Conservation (phyloP, 2,797 vertebrate genomes). For the Heliangelus exortis region DNA sequence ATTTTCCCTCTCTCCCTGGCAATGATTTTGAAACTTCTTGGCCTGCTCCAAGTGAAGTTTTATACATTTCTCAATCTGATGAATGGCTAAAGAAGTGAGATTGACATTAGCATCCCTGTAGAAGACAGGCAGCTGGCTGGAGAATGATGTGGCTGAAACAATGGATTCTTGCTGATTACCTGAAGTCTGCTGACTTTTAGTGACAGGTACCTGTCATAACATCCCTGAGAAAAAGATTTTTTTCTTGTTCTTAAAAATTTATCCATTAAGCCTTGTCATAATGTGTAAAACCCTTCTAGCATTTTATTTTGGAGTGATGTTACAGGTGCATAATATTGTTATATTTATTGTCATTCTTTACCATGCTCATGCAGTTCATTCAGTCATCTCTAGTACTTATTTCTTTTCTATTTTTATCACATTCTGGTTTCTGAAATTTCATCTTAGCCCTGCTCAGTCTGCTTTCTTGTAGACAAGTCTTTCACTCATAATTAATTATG, state of each 20-base stretch:
- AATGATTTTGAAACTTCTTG: background rate
- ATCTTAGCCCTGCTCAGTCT: background rate
- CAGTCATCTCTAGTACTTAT: background rate
- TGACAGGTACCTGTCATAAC: background rate
- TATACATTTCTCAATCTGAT: background rate
- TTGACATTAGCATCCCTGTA: background rate
- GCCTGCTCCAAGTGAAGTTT: background rate
- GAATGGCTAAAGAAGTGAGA: background rate
- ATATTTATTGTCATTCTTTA: background rate
- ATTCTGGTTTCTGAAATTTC: background rate
- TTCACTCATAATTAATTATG: background rate
- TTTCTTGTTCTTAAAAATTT: background rate
- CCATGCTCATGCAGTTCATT: background rate
- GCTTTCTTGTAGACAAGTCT: background rate
- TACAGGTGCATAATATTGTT: background rate
- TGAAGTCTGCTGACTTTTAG: background rate
- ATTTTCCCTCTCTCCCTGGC: background rate
- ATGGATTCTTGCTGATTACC: background rate
- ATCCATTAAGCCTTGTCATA: background rate
- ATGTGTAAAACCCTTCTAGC: background rate
- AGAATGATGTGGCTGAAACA: background rate
- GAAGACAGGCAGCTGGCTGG: background rate
- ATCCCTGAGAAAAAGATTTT: background rate
- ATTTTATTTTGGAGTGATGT: background rate
- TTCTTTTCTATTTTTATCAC: background rate